These are phyloP conservation scores for Macaria notata DNA, from an alignment of 2,888 invertebrate genomes.

Conservation along the genomic window DNA sequence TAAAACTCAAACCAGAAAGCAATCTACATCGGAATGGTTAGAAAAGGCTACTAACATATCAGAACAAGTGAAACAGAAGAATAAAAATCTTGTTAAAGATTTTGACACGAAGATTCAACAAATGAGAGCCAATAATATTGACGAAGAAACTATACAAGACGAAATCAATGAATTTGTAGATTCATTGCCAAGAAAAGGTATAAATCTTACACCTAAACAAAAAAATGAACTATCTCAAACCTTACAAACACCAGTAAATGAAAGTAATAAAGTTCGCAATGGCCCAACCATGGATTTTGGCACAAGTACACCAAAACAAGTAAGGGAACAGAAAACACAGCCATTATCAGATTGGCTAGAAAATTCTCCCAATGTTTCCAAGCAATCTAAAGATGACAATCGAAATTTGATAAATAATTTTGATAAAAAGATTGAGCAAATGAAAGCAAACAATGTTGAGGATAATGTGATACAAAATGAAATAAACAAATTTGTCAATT, in stretches of 20 bases:
- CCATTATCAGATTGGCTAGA: background rate
- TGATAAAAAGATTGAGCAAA: background rate
- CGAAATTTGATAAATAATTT: background rate
- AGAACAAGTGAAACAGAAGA: background rate
- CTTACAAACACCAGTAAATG: too few species aligned
- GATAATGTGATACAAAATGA: background rate
- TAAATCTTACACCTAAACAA: background rate
- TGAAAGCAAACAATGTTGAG: background rate
- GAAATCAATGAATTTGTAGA: background rate
- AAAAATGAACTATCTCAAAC: background rate
- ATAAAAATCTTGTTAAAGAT: background rate
- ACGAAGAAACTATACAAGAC: background rate
- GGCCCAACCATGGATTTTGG: too few species aligned
- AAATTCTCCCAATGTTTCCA: background rate
- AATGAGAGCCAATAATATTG: background rate
- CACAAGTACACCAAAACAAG: too few species aligned
- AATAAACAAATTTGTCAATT: background rate
- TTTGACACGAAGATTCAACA: background rate
- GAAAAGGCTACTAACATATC: background rate
- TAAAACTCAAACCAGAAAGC: background rate
- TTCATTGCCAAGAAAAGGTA: conserved; percentile 1
- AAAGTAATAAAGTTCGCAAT: too few species aligned
- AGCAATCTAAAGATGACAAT: background rate
- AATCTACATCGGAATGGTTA: background rate
- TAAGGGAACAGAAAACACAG: background rate